phyloP scores from a whole-genome alignment of 2,113 vertebrate genomes.

The Paradoxurus hermaphroditus region DNA sequence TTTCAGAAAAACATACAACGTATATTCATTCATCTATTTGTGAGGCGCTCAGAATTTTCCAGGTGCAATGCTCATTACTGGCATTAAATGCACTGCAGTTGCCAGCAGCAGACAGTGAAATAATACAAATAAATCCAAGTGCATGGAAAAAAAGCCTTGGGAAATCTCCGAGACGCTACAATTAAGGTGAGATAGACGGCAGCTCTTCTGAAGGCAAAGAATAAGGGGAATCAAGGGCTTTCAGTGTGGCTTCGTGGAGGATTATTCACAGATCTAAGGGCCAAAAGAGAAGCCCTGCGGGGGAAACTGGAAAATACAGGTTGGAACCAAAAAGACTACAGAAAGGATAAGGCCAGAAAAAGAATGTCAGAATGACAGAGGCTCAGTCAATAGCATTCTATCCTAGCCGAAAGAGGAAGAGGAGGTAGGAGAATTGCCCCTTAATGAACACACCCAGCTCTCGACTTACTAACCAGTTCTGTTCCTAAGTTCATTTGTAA shows the following conservation, averaged over 20 bases:
- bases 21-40: slow-evolving; percentile 57
- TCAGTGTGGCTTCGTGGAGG: slow-evolving; percentile 59
- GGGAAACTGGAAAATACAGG: slow-evolving; percentile 52
- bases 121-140: slow-evolving; percentile 57
- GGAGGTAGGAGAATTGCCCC: neutral
- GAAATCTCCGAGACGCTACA: slow-evolving; percentile 49
- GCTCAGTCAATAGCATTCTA: neutral
- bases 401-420: neutral
- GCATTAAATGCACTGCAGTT: slow-evolving; percentile 15
- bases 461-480: neutral
- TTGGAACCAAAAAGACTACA: slow-evolving; percentile 25
- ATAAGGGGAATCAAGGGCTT: slow-evolving; percentile 56
- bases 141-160: slow-evolving; percentile 30
- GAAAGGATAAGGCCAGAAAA: neutral
- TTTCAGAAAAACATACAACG: slow-evolving; percentile 12
- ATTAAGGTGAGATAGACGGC: slow-evolving; percentile 35
- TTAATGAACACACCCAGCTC: neutral
- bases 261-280: slow-evolving; percentile 68
- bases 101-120: slow-evolving; percentile 63
- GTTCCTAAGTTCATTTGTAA: slow-evolving; percentile 48
- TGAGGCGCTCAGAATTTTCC: slow-evolving; percentile 47
- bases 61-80: slow-evolving; percentile 53
- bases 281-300: slow-evolving; percentile 60
- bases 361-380: neutral
- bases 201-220: slow-evolving; percentile 43